Evolutionary conservation across 1,140 invertebrate species (phyloP).

Genomic region (Scaptomyza pallida): DNA sequence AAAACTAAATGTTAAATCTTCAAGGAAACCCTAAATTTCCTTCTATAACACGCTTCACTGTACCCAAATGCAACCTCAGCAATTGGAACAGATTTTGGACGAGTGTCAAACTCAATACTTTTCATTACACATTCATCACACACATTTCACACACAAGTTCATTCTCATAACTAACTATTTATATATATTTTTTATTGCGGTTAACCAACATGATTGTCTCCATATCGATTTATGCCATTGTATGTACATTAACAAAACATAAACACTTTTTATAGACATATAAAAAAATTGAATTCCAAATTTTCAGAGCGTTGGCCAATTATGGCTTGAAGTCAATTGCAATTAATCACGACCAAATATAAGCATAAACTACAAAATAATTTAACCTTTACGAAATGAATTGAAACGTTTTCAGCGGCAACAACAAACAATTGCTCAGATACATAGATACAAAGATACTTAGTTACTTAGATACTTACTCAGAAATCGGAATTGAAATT

Average conservation of each 20-base stretch:
- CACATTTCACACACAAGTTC: constrained; percentile 27
- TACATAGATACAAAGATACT: constrained; percentile 13
- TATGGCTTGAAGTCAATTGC: constrained; percentile 69
- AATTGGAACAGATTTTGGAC: constrained; percentile 64
- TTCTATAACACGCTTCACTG: constrained; percentile 13
- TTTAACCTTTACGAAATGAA: constrained; percentile 76
- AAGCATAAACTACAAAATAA: constrained; percentile 76
- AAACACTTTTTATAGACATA: constrained; percentile 29
- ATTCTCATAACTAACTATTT: constrained; percentile 15
- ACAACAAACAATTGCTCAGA: constrained; percentile 36
- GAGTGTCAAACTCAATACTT: constrained; percentile 53
- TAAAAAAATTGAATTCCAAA: constrained; percentile 30
- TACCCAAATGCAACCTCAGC: neutral
- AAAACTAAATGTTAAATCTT: too few relatives aligned
- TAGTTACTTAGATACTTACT: constrained; percentile 13
- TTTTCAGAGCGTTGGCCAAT: constrained; percentile 60
- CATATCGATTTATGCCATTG: constrained; percentile 8
- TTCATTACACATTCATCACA: constrained; percentile 35
- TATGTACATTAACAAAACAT: constrained; percentile 13
- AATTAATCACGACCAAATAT: constrained; percentile 81
- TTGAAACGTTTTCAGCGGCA: constrained; percentile 66
- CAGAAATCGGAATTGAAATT: constrained; percentile 47
- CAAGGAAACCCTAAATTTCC: too few relatives aligned
- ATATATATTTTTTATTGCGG: neutral
- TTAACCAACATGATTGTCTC: constrained; percentile 33